Percentiles rank a stretch among this genome's conserved stretches.
Evolutionary conservation across 2,888 invertebrate species (phyloP).

Genomic region (Sinelater perroti): DNA sequence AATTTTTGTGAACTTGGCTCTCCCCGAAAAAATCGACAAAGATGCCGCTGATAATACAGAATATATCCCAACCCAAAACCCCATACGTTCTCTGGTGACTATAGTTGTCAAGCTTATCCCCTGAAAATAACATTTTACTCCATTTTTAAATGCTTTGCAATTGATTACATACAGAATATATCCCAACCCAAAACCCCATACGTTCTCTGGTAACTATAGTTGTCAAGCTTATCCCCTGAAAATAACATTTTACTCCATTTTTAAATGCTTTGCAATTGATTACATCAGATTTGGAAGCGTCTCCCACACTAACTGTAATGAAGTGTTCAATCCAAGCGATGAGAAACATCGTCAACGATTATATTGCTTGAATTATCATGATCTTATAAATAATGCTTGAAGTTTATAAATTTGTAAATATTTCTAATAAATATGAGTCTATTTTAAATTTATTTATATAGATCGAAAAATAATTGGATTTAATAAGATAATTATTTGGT

Average conservation of each 20-base stretch:
- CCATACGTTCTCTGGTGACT: slow-evolving; percentile 91
- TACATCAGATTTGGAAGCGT: slow-evolving; percentile 85
- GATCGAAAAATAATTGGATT: too few relatives aligned
- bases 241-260: slow-evolving; percentile 14
- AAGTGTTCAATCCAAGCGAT: slow-evolving; percentile 86
- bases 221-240: slow-evolving; percentile 73
- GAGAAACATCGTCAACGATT: slow-evolving; percentile 76
- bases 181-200: slow-evolving; percentile 93
- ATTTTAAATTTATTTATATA: too few relatives aligned
- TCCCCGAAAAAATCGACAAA: slow-evolving; percentile 78
- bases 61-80: slow-evolving; percentile 85
- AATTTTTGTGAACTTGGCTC: slow-evolving; percentile 74
- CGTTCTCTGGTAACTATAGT: slow-evolving; percentile 85
- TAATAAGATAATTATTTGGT: too few relatives aligned
- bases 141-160: not conserved
- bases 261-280: slow-evolving; percentile 36
- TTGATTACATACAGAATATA: slow-evolving; percentile 76
- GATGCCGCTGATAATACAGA: slow-evolving; percentile 79
- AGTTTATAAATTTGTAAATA: too few relatives aligned
- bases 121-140: slow-evolving; percentile 57
- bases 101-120: slow-evolving; percentile 76
- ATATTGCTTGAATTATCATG: too few relatives aligned
- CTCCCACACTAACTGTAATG: slow-evolving; percentile 85
- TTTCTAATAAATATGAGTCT: too few relatives aligned
- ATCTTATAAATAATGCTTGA: too few relatives aligned